These are phyloP conservation scores for Apis mellifera DNA, from an alignment of 1,140 invertebrate species.

Conservation along the genomic window Amel_HAv3.1 CM009931.2:8153001-8153500, in stretches of 20 bases:
- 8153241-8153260: not conserved
- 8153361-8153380: constrained; percentile 6
- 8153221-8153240: not conserved
- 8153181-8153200: not conserved
- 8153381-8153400: not conserved
- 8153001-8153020: too few relatives aligned
- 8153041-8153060: constrained; percentile 60
- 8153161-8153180: constrained; percentile 4
- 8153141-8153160: not conserved
- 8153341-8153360: not conserved
- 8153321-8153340: not conserved
- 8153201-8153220: not conserved
- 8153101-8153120: constrained; percentile 14
- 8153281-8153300: constrained; percentile 9
- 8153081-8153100: constrained; percentile 13
- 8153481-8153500: too few relatives aligned
- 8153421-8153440: not conserved
- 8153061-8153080: constrained; percentile 62
- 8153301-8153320: not conserved
- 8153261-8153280: not conserved
- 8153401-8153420: not conserved
- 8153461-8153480: too few relatives aligned
- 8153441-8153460: too few relatives aligned
- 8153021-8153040: constrained; percentile 55
- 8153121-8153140: not conserved